Base-by-base conservation (phyloP, 2,888 invertebrate species). In the Anthophora plumipes region DNA sequence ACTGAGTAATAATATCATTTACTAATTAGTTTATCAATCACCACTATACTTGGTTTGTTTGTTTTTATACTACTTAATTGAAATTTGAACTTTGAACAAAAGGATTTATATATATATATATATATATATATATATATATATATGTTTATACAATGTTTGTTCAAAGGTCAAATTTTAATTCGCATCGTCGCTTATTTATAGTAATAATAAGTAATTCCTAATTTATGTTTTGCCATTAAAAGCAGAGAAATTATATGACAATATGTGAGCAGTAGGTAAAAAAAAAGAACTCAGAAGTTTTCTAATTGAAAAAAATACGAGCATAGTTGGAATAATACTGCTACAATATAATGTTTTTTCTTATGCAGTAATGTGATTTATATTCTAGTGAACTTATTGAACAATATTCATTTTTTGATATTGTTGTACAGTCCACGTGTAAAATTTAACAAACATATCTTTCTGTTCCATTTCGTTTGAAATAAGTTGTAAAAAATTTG, bases 181-280 rank as follows among this genome's bases (percentile, higher is more conserved):
- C 54, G 11, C 25, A 43, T 66, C 14, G 43, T 60, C 63, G 52
- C 50, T 52, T 50, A 76, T 50, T 61, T 70, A n/a, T 61, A 69
- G 31, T 52, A 39, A 20, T 72, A 55, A 64, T 43, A 52, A 50
- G 25, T 55, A 77, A 63, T 37, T 39, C 8, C 14, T 64, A 60
- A 64, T 68, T 82, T 66, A 76, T 61, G 52, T 73, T 76, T 73
- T 82, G 69, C 76, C 76, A 83, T 77, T 63, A 70, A 20, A 81
- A 72, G 70, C 41, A 71, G 59, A 69, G 41, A 82, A 75, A 77
- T 63, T 66, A 85, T 72, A 68, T 64, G 83, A 78, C 78, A 85
- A 85, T 85, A 85, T 73, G 41, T 72, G 61, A 70, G 25, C 46
- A 76, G 69, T 75, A 78, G 66, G 43, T 77, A 64, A 78, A 70